Conservation (phyloP, 2,113 vertebrate species). For the Egretta garzetta region DNA sequence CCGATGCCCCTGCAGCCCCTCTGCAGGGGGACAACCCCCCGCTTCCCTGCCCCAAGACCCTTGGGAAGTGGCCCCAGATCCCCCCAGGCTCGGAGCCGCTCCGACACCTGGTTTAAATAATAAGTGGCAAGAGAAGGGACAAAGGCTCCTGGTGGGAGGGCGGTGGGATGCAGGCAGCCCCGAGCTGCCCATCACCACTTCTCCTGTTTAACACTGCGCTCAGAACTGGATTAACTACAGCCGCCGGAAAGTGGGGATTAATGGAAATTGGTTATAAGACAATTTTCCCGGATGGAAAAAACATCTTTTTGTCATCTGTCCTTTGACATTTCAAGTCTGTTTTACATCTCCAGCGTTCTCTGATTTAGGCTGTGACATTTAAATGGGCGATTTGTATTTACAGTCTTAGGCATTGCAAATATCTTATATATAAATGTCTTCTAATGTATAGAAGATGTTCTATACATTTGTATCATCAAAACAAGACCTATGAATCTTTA, state of each 20-base stretch:
- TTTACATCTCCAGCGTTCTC: neutral
- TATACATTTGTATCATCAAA: neutral
- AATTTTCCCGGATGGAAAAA: neutral
- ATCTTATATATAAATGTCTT: neutral
- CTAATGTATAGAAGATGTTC: neutral
- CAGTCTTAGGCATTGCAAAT: neutral
- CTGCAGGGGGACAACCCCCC: rapidly evolving
- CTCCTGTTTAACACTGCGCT: neutral
- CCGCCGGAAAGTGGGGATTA: neutral
- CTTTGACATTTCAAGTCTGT: slow-evolving; percentile 29
- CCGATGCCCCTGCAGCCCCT: rapidly evolving
- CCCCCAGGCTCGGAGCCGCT: neutral
- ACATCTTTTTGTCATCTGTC: slow-evolving; percentile 14
- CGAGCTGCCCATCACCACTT: neutral
- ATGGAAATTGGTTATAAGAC: neutral
- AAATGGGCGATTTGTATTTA: neutral
- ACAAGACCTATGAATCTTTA: neutral
- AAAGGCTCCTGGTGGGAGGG: slow-evolving; percentile 54
- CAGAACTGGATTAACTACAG: neutral
- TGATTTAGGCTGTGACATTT: slow-evolving; percentile 33
- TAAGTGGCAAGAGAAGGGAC: slow-evolving; percentile 9
- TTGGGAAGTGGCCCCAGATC: neutral
- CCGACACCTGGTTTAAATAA: slow-evolving; percentile 75
- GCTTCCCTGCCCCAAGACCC: neutral
- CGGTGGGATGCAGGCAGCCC: neutral